Conservation (phyloP, 2,888 invertebrate species). For the Sarcophaga variegata region DNA sequence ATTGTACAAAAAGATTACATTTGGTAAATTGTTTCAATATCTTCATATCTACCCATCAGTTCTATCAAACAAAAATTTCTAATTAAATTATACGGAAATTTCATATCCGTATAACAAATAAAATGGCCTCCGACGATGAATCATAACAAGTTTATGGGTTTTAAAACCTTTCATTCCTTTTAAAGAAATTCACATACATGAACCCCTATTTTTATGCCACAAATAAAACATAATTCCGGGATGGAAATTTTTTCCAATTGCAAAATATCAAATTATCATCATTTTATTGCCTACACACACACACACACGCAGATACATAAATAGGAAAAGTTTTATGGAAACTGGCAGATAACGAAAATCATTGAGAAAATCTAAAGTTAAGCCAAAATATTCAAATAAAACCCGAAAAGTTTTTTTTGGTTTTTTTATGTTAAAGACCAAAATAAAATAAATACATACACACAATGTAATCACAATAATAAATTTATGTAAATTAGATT, state of each 20-base stretch:
- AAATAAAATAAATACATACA: conserved; percentile 24
- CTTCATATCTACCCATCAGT: background rate
- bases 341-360: conserved; percentile 11
- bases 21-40: background rate
- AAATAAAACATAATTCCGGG: background rate
- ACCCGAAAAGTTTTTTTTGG: background rate
- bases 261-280: conserved; percentile 48
- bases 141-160: conserved; percentile 35
- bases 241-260: background rate
- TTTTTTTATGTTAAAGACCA: background rate
- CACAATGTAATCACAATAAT: conserved; percentile 44
- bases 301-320: background rate
- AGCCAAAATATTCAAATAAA: conserved; percentile 29
- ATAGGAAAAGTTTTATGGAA: conserved; percentile 45
- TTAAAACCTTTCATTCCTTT: conserved; percentile 33
- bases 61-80: background rate
- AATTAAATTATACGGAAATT: conserved; percentile 40
- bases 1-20: too few relatives aligned
- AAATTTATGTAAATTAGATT: conserved; percentile 64
- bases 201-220: background rate
- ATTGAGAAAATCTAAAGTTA: background rate
- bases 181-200: background rate
- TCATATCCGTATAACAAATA: conserved; percentile 18
- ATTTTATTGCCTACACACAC: conserved; percentile 42
- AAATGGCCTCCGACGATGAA: conserved; percentile 18